A percentile compares a stretch with the other conserved stretches of the same genome.
phyloP scores from a whole-genome alignment of 2,797 vertebrate genomes.

The Hafferia zeledoni region DNA sequence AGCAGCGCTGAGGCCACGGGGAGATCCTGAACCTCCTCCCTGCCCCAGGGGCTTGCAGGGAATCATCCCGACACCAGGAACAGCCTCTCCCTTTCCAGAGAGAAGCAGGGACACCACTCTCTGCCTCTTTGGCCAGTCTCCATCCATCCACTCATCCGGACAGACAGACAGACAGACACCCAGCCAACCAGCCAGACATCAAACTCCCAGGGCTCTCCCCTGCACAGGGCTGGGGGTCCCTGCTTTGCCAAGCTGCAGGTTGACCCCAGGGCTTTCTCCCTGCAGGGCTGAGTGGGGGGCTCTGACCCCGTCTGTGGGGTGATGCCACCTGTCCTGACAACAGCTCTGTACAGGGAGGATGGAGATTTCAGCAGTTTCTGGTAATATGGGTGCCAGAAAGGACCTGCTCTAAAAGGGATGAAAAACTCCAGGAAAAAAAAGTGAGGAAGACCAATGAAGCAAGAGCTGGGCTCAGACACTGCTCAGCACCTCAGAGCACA shows the following conservation, averaged over 20 bases:
- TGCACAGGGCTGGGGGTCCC: background rate
- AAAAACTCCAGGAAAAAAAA: background rate
- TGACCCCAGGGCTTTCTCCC: background rate
- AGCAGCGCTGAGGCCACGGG: fast-evolving
- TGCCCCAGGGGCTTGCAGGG: fast-evolving
- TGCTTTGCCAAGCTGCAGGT: background rate
- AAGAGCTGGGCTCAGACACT: background rate
- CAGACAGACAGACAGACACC: no score
- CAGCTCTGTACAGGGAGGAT: fast-evolving
- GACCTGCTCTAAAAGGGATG: background rate
- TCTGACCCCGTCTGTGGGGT: fast-evolving
- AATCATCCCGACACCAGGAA: background rate
- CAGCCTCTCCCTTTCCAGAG: background rate
- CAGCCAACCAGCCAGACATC: background rate
- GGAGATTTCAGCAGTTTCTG: background rate
- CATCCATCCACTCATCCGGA: background rate
- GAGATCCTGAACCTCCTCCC: background rate
- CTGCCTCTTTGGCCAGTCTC: background rate
- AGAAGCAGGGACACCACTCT: fast-evolving
- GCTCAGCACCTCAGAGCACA: background rate
- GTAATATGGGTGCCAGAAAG: background rate
- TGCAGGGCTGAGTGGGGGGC: fast-evolving
- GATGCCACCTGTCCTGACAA: background rate
- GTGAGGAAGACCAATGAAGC: background rate
- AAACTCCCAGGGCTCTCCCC: background rate